phyloP scores from a whole-genome alignment of 2,113 vertebrate species.

The Peucedramus taeniatus region DNA sequence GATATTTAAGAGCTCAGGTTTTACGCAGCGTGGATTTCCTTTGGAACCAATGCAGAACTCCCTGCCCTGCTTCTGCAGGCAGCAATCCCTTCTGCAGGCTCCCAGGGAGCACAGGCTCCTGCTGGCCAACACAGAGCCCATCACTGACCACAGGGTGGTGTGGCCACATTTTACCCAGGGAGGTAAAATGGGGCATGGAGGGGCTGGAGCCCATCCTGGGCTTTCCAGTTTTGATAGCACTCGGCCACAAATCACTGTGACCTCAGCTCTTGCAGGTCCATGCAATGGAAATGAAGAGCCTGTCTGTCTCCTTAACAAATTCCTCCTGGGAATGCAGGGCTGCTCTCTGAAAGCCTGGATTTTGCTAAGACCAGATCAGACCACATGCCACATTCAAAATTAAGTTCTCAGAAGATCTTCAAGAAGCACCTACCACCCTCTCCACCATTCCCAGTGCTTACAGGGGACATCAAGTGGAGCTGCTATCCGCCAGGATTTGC shows the following conservation, averaged over 20 bases:
- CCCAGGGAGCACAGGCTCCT: rapidly evolving
- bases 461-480: background rate
- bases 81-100: background rate
- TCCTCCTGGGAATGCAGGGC: background rate
- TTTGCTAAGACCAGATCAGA: background rate
- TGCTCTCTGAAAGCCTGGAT: background rate
- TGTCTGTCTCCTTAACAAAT: background rate
- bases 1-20: conserved; percentile 37
- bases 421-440: background rate
- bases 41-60: background rate
- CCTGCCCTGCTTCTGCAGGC: background rate
- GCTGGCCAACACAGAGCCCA: rapidly evolving
- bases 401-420: background rate
- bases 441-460: background rate
- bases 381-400: background rate
- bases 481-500: background rate
- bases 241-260: rapidly evolving
- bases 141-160: background rate
- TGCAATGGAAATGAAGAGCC: background rate
- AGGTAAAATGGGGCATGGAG: background rate
- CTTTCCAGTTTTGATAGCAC: background rate
- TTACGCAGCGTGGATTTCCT: background rate
- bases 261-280: background rate
- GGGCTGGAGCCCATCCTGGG: background rate
- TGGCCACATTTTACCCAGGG: background rate